phyloP scores from a whole-genome alignment of 2,888 invertebrate species.

The Eugnorisma glareosa region DNA sequence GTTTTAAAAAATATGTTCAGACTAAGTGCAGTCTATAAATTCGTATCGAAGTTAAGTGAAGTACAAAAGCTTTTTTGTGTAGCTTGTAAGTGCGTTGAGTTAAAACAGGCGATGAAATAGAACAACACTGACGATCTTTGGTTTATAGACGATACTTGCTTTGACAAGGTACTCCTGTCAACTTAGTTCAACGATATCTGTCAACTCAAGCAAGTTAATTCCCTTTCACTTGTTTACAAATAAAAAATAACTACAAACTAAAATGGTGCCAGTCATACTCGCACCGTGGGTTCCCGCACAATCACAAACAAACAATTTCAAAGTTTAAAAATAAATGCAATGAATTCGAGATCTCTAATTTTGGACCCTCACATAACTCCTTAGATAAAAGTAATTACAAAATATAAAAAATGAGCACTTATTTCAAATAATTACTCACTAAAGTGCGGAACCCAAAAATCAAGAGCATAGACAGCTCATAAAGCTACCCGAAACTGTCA shows the following conservation, averaged over 20 bases:
- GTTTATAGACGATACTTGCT: slow-evolving; percentile 17
- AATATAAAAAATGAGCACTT: slow-evolving; percentile 36
- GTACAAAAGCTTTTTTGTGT: slow-evolving; percentile 19
- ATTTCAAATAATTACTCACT: slow-evolving; percentile 32
- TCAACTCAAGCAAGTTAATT: background rate
- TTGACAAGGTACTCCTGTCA: background rate
- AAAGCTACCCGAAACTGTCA: too few relatives aligned
- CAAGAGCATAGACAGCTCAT: too few relatives aligned
- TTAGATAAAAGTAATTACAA: slow-evolving; percentile 34
- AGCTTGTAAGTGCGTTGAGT: background rate
- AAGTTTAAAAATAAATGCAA: slow-evolving; percentile 57
- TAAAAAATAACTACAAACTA: slow-evolving; percentile 30
- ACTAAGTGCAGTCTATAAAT: slow-evolving; percentile 74
- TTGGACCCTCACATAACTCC: slow-evolving; percentile 59
- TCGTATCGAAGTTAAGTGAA: slow-evolving; percentile 39
- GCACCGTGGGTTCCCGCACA: slow-evolving; percentile 44
- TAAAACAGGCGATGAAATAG: slow-evolving; percentile 22
- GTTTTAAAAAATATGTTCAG: slow-evolving; percentile 76
- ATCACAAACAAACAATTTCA: slow-evolving; percentile 31
- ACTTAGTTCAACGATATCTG: background rate
- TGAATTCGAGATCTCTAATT: slow-evolving; percentile 60
- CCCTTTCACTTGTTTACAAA: slow-evolving; percentile 16
- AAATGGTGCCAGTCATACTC: slow-evolving; percentile 38
- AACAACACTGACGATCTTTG: slow-evolving; percentile 34
- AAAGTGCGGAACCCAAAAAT: slow-evolving; percentile 49